Evolutionary conservation across 2,888 invertebrate genomes (phyloP), one percentile per base, ranked within the genome.

Genomic region (Pristionchus maxplancki): DNA sequence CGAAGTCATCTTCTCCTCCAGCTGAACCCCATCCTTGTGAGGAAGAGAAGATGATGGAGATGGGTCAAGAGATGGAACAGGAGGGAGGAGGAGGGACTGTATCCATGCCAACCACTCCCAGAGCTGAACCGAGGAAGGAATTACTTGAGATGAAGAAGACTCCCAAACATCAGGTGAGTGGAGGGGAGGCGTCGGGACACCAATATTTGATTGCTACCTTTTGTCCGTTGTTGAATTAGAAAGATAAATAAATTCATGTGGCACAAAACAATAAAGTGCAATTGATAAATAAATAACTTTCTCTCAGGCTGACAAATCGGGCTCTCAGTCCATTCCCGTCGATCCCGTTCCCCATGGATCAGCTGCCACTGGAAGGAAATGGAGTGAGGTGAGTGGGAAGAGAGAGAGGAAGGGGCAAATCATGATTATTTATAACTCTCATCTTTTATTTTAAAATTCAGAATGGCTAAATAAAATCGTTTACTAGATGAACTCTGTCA

Each of bases 401-500:
- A 88, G 74, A 86, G 87, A 37, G 86, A 86, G 17, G 28, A 74
- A 53, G 89, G 85, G 81, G 20, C 71, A 17, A 87, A n/a, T n/a
- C n/a, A n/a, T n/a, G n/a, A n/a, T n/a, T n/a, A n/a, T n/a, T n/a
- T n/a, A n/a, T n/a, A n/a, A n/a, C n/a, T n/a, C n/a, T n/a, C n/a
- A n/a, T n/a, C n/a, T n/a, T n/a, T n/a, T n/a, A n/a, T n/a, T n/a
- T n/a, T n/a, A n/a, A n/a, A n/a, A n/a, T n/a, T n/a, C n/a, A n/a
- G n/a, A n/a, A n/a, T n/a, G n/a, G n/a, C n/a, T n/a, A n/a, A n/a
- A n/a, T n/a, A n/a, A n/a, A n/a, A n/a, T n/a, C n/a, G n/a, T n/a
- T n/a, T n/a, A n/a, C n/a, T n/a, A n/a, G n/a, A n/a, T n/a, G n/a
- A n/a, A n/a, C n/a, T n/a, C n/a, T n/a, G n/a, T n/a, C n/a, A n/a